These are phyloP conservation scores for Promerops cafer DNA, from an alignment of 2,113 vertebrate species.

Conservation along the genomic window DNA sequence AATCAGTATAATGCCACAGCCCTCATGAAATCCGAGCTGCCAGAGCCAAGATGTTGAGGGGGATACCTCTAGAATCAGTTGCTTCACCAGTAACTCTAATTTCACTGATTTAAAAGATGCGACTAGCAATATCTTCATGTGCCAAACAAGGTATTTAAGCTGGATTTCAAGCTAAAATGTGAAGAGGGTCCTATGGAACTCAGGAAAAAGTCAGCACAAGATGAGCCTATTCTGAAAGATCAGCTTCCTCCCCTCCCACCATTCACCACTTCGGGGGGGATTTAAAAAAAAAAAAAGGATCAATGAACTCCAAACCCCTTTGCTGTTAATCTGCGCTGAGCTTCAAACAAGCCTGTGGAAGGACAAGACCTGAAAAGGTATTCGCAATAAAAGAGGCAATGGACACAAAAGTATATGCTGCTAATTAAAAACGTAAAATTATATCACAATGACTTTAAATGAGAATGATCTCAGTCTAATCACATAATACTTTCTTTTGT, in stretches of 20 bases:
- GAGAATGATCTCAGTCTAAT: conserved; percentile 83
- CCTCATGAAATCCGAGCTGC: background rate
- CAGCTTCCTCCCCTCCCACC: background rate
- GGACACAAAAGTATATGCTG: conserved; percentile 46
- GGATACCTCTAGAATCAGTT: background rate
- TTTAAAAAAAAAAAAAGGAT: background rate
- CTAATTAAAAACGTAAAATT: conserved; percentile 75
- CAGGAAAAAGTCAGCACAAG: background rate
- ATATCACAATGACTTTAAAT: conserved; percentile 80
- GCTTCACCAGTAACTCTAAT: background rate
- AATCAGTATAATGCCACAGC: background rate
- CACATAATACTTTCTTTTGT: conserved; percentile 93
- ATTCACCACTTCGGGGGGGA: background rate
- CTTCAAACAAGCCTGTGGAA: conserved; percentile 40
- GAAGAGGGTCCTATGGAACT: background rate
- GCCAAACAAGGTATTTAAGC: background rate
- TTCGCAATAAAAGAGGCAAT: conserved; percentile 45
- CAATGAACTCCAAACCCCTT: background rate
- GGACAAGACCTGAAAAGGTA: conserved; percentile 51
- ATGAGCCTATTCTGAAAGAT: background rate
- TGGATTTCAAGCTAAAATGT: background rate
- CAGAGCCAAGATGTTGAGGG: background rate
- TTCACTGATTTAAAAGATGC: background rate
- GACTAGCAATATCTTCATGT: background rate
- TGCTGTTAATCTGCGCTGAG: conserved; percentile 21